Evolutionary conservation across 2,797 vertebrate species (phyloP).

Genomic region (Sarcoramphus papa): DNA sequence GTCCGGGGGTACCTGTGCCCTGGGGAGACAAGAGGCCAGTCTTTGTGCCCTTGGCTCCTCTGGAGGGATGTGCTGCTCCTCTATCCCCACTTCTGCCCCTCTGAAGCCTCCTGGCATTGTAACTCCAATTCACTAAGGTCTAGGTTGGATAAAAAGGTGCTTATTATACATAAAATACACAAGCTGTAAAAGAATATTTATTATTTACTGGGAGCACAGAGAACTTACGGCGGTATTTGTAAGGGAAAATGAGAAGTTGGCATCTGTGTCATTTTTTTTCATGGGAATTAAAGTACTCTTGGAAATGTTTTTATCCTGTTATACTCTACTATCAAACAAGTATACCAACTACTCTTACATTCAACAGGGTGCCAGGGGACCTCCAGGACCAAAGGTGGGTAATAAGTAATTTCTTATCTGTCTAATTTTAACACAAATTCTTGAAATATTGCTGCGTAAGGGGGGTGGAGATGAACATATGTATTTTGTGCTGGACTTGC

Average conservation of each 20-base stretch:
- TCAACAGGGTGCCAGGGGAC: constrained; percentile 81
- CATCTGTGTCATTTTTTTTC: rapidly evolving
- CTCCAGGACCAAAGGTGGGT: constrained; percentile 82
- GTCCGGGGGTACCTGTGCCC: neutral
- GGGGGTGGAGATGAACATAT: neutral
- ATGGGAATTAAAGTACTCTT: neutral
- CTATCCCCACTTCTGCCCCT: neutral
- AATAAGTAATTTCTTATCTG: neutral
- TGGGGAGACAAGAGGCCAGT: neutral
- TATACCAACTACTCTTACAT: neutral
- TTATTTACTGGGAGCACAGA: neutral
- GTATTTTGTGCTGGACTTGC: neutral
- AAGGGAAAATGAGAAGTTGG: neutral
- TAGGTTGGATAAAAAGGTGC: neutral
- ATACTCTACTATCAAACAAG: neutral
- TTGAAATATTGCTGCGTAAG: neutral
- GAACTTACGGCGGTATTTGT: neutral
- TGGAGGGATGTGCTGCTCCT: neutral
- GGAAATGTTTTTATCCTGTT: neutral
- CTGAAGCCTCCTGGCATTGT: neutral
- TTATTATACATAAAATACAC: neutral
- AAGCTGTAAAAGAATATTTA: neutral
- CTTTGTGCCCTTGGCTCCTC: neutral
- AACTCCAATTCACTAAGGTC: neutral
- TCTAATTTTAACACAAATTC: neutral